Conservation (phyloP, 2,797 vertebrate genomes). For the Oreochromis mossambicus region DNA sequence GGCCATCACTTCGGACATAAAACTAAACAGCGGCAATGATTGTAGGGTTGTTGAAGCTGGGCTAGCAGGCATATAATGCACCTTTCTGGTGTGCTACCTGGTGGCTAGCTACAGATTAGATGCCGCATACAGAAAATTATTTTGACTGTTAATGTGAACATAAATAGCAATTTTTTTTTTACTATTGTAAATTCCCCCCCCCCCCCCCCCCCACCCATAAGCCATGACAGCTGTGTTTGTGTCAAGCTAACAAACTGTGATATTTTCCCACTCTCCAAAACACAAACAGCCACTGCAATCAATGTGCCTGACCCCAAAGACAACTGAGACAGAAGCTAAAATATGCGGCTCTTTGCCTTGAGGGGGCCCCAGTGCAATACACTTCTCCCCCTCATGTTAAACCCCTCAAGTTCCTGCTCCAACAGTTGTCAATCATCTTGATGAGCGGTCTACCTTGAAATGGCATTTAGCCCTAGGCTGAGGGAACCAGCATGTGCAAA, state of each 20-base stretch:
- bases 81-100: background rate
- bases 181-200: no score
- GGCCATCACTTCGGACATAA: background rate
- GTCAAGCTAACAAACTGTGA: background rate
- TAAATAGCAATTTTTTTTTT: background rate
- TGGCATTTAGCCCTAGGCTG: conserved; percentile 11
- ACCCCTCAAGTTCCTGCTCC: background rate
- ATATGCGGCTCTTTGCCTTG: background rate
- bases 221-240: background rate
- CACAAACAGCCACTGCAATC: background rate
- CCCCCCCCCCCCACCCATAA: no score
- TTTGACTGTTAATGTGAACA: background rate
- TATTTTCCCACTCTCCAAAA: background rate
- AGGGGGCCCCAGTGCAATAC: background rate
- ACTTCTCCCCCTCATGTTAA: background rate
- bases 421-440: conserved; percentile 35
- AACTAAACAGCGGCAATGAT: background rate
- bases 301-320: background rate
- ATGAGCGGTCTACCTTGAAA: conserved; percentile 17
- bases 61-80: background rate
- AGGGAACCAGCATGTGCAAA: background rate
- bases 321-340: background rate
- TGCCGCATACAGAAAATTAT: background rate
- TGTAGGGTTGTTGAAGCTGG: background rate
- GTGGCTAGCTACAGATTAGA: background rate